Conservation (phyloP, 2,888 invertebrate species). For the Desoria tigrina region DNA sequence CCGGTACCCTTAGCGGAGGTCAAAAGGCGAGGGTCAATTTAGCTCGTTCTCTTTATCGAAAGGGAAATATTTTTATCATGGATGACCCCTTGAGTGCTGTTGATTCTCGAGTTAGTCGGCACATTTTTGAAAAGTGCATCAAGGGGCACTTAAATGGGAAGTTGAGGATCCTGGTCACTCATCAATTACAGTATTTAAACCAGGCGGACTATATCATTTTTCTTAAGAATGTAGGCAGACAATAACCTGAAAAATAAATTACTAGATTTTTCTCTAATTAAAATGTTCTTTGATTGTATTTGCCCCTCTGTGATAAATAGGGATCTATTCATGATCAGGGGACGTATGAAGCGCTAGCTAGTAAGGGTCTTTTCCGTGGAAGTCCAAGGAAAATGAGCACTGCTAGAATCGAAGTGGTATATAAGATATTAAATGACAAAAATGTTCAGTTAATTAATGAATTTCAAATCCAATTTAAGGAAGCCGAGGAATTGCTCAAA, state of each 20-base stretch:
- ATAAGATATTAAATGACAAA: conserved; percentile 25
- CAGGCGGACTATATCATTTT: conserved; percentile 68
- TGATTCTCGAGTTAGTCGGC: too few species aligned
- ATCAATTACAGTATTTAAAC: conserved; percentile 78
- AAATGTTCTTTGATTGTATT: background rate
- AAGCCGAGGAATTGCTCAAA: background rate
- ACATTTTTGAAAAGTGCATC: conserved; percentile 60
- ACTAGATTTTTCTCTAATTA: too few species aligned
- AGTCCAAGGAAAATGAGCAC: too few species aligned
- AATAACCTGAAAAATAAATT: background rate
- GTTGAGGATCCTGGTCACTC: conserved; percentile 64
- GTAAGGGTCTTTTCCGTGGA: conserved; percentile 75
- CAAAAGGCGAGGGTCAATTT: conserved; percentile 67
- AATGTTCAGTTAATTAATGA: background rate
- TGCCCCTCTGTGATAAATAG: conserved; percentile 53
- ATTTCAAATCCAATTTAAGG: background rate
- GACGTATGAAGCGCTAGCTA: conserved; percentile 70
- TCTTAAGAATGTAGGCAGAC: conserved; percentile 65
- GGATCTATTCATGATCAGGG: conserved; percentile 61
- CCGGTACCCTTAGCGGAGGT: conserved; percentile 45
- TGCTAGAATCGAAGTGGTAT: too few species aligned
- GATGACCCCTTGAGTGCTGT: conserved; percentile 62
- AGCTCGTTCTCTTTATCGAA: conserved; percentile 62
- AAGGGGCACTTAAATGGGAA: conserved; percentile 56
- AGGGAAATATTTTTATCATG: conserved; percentile 60